phyloP scores from a whole-genome alignment of 1,140 invertebrate species.

The Batillaria attramentaria region DNA sequence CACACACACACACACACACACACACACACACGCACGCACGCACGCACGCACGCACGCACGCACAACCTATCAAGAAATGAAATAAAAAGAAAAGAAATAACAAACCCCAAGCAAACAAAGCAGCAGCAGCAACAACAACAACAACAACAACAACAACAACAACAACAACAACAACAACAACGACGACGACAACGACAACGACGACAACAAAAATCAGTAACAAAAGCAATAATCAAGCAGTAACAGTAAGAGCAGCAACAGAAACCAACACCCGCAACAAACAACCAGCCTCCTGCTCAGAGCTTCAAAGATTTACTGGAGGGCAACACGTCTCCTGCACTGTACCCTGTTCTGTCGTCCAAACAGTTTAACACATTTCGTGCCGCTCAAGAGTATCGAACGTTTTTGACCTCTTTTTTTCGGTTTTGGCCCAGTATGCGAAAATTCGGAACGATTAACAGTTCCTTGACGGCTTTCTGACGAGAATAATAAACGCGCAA shows the following conservation, averaged over 20 bases:
- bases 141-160: not conserved
- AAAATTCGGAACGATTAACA: too few species aligned
- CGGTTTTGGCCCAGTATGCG: too few species aligned
- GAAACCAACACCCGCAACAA: not conserved
- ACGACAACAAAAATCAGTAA: not conserved
- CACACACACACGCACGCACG: not conserved
- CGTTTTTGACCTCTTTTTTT: too few species aligned
- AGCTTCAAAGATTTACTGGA: not conserved
- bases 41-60: not conserved
- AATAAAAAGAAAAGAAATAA: not conserved
- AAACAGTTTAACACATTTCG: too few species aligned
- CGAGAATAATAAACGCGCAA: too few species aligned
- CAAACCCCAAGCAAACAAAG: not conserved
- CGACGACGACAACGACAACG: not conserved
- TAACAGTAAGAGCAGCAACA: not conserved
- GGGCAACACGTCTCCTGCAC: not conserved
- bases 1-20: not conserved
- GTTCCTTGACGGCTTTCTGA: too few species aligned
- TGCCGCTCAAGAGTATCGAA: too few species aligned
- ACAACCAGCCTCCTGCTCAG: not conserved
- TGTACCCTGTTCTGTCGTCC: not conserved
- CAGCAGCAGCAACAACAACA: not conserved
- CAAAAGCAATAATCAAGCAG: not conserved
- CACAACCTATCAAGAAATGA: not conserved
- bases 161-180: conserved; percentile 11